Base-by-base conservation (phyloP, 2,113 vertebrate genomes). In the Zootoca vivipara region DNA sequence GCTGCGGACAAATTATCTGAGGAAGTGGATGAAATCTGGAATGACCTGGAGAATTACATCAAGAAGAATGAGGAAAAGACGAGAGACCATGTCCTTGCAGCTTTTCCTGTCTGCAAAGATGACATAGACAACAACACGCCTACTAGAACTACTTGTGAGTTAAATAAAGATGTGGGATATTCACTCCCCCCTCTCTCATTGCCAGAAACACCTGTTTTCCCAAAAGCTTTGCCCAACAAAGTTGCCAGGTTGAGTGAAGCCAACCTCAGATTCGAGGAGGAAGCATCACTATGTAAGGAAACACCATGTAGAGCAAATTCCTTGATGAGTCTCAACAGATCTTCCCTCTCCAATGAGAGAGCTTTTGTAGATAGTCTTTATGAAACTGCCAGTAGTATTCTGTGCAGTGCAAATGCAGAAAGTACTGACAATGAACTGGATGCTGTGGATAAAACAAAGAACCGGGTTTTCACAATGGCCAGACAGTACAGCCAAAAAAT, bases 401-500 rank as follows among this genome's bases (percentile, higher is more conserved):
- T 98, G 30, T 95, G 96, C 91, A 94, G 24, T 0, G 82, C 92
- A 1, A 97, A 96, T 80, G 26, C 92, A 38, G 96, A 96, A 70
- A 91, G 89, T 12, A 20, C 95, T 52, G 98, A 98, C 89, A 96
- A 96, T 64, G 94, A 97, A 8, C 20, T 96, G 87, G 98, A 97
- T 1, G 91, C 95, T 70, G 93, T 91, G 33, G 99, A 99, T 86
- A 99, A 98, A 94, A 97, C 97, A 4, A 99, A 97, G 90, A 99
- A 97, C 93, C 97, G 97, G 56, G 99, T 99, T 79, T 99, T 99
- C 90, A 94, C 98, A 86, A 99, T 99, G 99, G 99, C 99, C 5
- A 97, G 99, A 67, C 99, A 99, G 79, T 99, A 99, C 87, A 99
- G 99, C 91, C 99, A 99, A 95, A 99, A 99, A 96, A 99, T 99